Conservation (phyloP, 2,113 vertebrate species). For the Struthidea cinerea region DNA sequence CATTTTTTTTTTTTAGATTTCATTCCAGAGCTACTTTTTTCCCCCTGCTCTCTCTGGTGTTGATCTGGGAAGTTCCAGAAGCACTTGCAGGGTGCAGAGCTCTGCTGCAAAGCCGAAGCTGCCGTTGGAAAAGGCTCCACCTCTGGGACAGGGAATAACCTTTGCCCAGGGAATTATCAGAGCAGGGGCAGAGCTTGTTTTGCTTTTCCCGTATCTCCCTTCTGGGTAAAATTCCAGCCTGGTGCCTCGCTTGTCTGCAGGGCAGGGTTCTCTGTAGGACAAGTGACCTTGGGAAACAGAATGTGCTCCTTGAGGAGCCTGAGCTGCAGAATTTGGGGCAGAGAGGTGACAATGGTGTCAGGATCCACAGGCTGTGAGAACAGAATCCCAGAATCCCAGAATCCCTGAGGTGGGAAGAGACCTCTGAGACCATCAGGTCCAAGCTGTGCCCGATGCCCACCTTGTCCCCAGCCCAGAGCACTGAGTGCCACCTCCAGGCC, state of each 20-base stretch:
- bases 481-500: neutral
- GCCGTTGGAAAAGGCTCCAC: neutral
- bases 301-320: neutral
- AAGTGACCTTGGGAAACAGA: neutral
- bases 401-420: neutral
- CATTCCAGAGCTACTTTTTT: neutral
- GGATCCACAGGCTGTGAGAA: neutral
- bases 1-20: neutral
- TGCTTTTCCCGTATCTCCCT: neutral
- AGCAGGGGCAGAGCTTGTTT: neutral
- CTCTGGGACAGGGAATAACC: neutral
- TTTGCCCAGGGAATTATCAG: neutral
- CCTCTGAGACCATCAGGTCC: accelerated
- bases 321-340: neutral
- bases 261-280: neutral
- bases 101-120: neutral
- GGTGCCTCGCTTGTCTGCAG: neutral
- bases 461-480: neutral
- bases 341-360: accelerated
- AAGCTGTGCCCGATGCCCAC: neutral
- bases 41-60: neutral
- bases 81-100: neutral
- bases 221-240: neutral
- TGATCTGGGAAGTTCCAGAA: neutral
- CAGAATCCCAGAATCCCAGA: neutral